A percentile compares a stretch with the other conserved stretches of the same genome.
Evolutionary conservation across 1,140 invertebrate species (phyloP).

Genomic region (Lasioglossum albipes): DNA sequence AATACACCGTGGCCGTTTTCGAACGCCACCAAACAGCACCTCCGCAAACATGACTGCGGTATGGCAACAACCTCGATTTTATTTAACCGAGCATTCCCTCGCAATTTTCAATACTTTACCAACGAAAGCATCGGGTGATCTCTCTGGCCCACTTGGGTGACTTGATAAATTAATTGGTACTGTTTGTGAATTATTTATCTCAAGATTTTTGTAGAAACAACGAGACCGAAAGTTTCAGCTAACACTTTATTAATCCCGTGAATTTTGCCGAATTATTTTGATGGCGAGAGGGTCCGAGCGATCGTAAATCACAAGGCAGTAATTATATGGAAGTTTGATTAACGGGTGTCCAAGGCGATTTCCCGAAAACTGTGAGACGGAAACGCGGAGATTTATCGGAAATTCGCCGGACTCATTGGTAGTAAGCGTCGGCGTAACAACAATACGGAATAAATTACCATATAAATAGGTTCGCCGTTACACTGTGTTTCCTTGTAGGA

Average conservation of each 20-base stretch:
- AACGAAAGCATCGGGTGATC: no score
- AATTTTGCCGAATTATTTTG: not conserved
- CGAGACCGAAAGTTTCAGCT: no score
- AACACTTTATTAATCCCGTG: no score
- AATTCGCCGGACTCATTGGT: conserved; percentile 12
- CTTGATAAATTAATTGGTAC: no score
- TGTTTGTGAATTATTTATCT: no score
- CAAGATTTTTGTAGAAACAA: no score
- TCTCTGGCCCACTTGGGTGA: no score
- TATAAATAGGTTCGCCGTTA: conserved; percentile 40
- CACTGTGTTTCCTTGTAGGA: conserved; percentile 31
- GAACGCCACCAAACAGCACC: not conserved
- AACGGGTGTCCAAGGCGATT: not conserved
- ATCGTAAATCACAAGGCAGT: not conserved
- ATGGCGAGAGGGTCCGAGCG: no score
- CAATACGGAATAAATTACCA: conserved; percentile 45
- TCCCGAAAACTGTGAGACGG: not conserved
- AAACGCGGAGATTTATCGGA: not conserved
- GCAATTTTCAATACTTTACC: no score
- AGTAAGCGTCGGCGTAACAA: not conserved
- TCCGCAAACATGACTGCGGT: not conserved
- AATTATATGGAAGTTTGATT: not conserved
- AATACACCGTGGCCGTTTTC: conserved; percentile 25
- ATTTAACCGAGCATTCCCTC: not conserved
- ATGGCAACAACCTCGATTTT: no score